Evolutionary conservation across 2,888 invertebrate genomes (phyloP).

Genomic region (Horisme vitalbata): DNA sequence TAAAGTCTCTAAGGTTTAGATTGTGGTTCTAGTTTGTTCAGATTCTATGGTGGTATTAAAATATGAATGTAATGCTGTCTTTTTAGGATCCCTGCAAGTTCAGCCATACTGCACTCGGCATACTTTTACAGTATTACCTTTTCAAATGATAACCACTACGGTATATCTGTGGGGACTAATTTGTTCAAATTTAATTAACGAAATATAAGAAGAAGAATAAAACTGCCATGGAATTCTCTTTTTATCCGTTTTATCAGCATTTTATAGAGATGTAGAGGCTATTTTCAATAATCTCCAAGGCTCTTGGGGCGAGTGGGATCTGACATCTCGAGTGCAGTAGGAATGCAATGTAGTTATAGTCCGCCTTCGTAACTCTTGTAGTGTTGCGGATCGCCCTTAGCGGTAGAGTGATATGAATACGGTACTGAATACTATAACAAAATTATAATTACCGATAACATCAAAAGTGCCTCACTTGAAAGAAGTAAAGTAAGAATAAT

Average conservation of each 20-base stretch:
- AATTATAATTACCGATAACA: slow-evolving; percentile 7
- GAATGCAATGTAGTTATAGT: slow-evolving; percentile 69
- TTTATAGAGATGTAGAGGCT: too few species aligned
- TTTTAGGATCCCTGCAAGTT: slow-evolving; percentile 66
- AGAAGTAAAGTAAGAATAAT: neutral
- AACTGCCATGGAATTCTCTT: too few species aligned
- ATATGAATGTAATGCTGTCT: slow-evolving; percentile 75
- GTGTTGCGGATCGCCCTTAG: slow-evolving; percentile 73
- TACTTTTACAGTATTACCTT: slow-evolving; percentile 11
- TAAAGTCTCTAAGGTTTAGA: slow-evolving; percentile 58
- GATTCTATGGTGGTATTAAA: slow-evolving; percentile 73
- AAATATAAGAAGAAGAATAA: too few species aligned
- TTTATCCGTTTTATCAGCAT: too few species aligned
- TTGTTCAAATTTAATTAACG: too few species aligned
- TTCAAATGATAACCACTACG: neutral
- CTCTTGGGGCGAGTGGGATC: too few species aligned
- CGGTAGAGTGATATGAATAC: slow-evolving; percentile 53
- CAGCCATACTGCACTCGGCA: slow-evolving; percentile 59
- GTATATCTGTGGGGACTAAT: too few species aligned
- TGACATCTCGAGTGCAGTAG: slow-evolving; percentile 51
- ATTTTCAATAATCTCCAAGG: too few species aligned
- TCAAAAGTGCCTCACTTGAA: slow-evolving; percentile 3
- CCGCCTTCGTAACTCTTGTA: slow-evolving; percentile 75
- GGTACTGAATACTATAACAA: slow-evolving; percentile 59
- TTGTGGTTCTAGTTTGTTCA: slow-evolving; percentile 66